phyloP scores from a whole-genome alignment of 2,888 invertebrate species.

The Chrysolina oricalcia region DNA sequence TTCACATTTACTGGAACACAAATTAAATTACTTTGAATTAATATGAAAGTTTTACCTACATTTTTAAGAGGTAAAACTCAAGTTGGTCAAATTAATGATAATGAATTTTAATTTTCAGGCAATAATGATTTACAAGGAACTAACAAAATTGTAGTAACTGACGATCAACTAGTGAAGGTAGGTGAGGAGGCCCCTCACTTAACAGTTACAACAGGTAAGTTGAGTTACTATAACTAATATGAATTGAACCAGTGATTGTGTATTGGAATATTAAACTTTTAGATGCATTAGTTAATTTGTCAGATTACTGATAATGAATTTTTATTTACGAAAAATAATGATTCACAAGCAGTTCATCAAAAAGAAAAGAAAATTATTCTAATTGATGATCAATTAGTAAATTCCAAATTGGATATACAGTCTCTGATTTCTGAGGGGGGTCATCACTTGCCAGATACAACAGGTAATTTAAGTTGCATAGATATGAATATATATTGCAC shows the following conservation, averaged over 20 bases:
- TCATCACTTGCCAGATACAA: neutral
- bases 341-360: too few species aligned
- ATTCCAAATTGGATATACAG: neutral
- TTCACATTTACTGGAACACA: too few species aligned
- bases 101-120: neutral
- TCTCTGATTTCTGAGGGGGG: neutral
- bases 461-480: conserved; percentile 3
- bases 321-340: neutral
- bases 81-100: too few species aligned
- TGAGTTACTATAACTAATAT: neutral
- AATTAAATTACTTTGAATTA: too few species aligned
- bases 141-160: neutral
- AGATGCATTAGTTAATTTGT: too few species aligned
- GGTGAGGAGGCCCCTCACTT: neutral
- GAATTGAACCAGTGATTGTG: neutral
- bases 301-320: conserved; percentile 4
- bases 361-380: neutral
- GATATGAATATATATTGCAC: neutral
- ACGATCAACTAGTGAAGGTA: neutral
- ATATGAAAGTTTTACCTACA: neutral
- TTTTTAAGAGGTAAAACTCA: too few species aligned
- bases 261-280: too few species aligned
- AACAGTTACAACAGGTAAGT: conserved; percentile 3
- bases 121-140: conserved; percentile 3
- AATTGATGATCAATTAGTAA: conserved; percentile 6